Percentiles rank a stretch among this genome's conserved stretches.
Evolutionary conservation across 2,113 vertebrate genomes (phyloP).

Genomic region (Hyperoodon ampullatus): DNA sequence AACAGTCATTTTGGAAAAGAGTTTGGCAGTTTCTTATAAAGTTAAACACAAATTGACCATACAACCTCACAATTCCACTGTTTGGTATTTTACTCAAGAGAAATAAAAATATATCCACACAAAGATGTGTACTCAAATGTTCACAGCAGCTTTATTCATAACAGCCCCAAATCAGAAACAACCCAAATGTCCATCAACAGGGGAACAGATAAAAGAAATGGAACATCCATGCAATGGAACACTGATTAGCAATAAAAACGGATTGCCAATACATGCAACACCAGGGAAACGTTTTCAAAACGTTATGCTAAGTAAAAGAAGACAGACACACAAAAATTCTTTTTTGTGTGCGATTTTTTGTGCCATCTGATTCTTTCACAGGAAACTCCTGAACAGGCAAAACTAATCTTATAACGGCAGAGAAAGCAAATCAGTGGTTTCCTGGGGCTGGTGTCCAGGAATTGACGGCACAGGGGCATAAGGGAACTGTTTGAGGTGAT

Average conservation of each 20-base stretch:
- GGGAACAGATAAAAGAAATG: background rate
- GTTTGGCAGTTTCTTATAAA: background rate
- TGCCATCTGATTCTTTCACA: background rate
- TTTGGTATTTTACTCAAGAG: too few relatives aligned
- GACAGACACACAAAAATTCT: background rate
- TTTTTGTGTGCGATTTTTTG: too few relatives aligned
- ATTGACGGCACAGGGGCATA: fast-evolving
- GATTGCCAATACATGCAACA: too few relatives aligned
- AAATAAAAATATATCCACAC: background rate
- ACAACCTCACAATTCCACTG: background rate
- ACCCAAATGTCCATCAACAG: background rate
- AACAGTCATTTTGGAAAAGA: background rate
- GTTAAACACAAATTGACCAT: background rate
- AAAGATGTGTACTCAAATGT: background rate
- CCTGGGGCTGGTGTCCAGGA: background rate
- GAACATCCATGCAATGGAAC: fast-evolving
- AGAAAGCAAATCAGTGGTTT: background rate
- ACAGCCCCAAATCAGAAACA: background rate
- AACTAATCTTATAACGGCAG: background rate
- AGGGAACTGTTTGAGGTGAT: too few relatives aligned
- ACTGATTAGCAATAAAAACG: fast-evolving
- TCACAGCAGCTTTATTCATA: background rate
- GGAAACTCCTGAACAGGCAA: background rate
- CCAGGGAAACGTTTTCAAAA: background rate
- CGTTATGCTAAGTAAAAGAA: background rate